Evolutionary conservation across 2,888 invertebrate genomes (phyloP).

Genomic region (Clistopyga incitator): DNA sequence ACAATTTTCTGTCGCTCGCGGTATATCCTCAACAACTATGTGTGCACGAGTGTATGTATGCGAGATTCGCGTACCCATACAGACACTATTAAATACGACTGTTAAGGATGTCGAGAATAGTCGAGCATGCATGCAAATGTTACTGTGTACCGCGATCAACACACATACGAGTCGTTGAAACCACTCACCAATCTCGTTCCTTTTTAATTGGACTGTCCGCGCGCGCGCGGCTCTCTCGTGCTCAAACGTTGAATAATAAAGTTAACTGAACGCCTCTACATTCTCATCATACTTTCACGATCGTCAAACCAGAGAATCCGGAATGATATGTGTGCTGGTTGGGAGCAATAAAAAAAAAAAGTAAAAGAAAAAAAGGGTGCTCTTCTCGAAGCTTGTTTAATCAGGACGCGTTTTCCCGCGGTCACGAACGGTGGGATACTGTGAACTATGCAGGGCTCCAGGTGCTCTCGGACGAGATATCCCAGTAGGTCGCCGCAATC

Average conservation of each 20-base stretch:
- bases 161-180: not conserved
- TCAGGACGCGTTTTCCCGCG: constrained; percentile 53
- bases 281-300: constrained; percentile 57
- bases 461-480: constrained; percentile 37
- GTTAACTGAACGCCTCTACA: constrained; percentile 18
- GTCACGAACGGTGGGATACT: constrained; percentile 3
- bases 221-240: constrained; percentile 32
- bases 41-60: not conserved
- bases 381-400: constrained; percentile 41
- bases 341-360: constrained; percentile 45
- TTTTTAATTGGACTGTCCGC: constrained; percentile 60
- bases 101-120: constrained; percentile 17
- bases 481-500: not conserved
- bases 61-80: constrained; percentile 20
- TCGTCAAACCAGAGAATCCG: constrained; percentile 51
- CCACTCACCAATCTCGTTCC: not conserved
- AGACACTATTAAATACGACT: constrained; percentile 35
- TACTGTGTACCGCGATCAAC: constrained; percentile 9
- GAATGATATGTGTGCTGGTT: constrained; percentile 39
- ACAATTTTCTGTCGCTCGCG: constrained; percentile 68
- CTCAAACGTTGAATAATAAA: constrained; percentile 50
- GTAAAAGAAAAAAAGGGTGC: constrained; percentile 38
- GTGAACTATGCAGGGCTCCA: constrained; percentile 25
- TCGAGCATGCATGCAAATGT: constrained; percentile 10
- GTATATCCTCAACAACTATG: constrained; percentile 23